These are phyloP conservation scores for Panulirus ornatus DNA, from an alignment of 1,140 invertebrate genomes.

Conservation along the genomic window DNA sequence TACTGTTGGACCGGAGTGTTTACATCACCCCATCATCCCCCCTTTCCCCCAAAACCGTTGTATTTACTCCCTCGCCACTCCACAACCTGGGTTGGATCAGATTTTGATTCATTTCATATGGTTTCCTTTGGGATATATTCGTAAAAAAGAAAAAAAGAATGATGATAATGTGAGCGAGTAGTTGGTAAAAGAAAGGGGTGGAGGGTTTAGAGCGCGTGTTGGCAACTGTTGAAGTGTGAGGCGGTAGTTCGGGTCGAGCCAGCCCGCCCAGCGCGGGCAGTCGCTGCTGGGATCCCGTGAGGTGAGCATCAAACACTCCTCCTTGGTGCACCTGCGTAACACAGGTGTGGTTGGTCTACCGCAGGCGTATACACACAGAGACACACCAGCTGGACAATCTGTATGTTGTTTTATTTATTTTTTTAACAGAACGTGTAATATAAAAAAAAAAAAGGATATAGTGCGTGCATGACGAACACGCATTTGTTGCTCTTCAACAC, in stretches of 20 bases:
- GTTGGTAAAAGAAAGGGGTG: too few relatives aligned
- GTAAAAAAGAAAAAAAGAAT: too few relatives aligned
- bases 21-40: background rate
- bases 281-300: constrained; percentile 44
- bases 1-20: background rate
- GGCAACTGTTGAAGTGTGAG: constrained; percentile 7
- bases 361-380: background rate
- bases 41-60: too few relatives aligned
- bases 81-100: too few relatives aligned
- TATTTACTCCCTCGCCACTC: background rate
- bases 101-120: too few relatives aligned
- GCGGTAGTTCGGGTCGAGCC: constrained; percentile 16
- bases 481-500: too few relatives aligned
- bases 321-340: constrained; percentile 4
- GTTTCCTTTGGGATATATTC: background rate
- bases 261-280: background rate
- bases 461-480: too few relatives aligned
- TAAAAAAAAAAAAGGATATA: too few relatives aligned
- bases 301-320: background rate
- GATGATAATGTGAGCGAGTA: too few relatives aligned
- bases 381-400: background rate
- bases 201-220: constrained; percentile 10
- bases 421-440: too few relatives aligned
- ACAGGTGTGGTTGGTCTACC: constrained; percentile 5
- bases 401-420: too few relatives aligned